Base-by-base conservation (phyloP, 2,113 vertebrate genomes). In the Elaphurus davidianus region DNA sequence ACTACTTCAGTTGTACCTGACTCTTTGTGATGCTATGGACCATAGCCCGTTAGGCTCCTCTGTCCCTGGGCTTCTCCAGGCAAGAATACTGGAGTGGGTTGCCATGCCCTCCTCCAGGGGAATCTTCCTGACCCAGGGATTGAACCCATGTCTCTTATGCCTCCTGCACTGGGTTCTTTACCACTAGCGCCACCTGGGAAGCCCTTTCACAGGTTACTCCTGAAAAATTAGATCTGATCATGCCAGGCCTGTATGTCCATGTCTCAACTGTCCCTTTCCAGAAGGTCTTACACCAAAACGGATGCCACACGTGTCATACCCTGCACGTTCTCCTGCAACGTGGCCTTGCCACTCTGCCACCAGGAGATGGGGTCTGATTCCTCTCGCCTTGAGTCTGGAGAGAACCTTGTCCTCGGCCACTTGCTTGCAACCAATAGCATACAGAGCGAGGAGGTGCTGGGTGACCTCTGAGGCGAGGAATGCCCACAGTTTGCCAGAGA, bases 221-320 rank as follows among this genome's bases (percentile, higher is more conserved):
- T 74, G 52, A 81, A 84, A 79, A 27, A 71, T 19, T 2, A n/a
- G 54, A 3, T 28, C 19, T 36, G n/a, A 30, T 43, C 16, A 87
- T 33, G 7, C 10, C 25, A 60, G 55, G 52, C 27, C 5, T 28
- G 13, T 12, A 21, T 17, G 16, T 30, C 0, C 15, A 7, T 27
- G 2, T 15, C 36, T 85, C 64, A 40, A 23, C 25, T 1, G 7
- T 64, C 36, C 11, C 59, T 60, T 13, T 27, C 10, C 21, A 43
- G 76, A 21, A 59, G 7, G 8, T 3, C 74, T 82, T 60, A 14
- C 5, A 3, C 76, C 25, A 4, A 67, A 40, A 86, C 1, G 3
- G 27, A 23, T 14, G 21, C 14, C 7, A 16, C 36, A 47, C 2
- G 2, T 1, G 64, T 52, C 33, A 6, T 16, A 1, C 5, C 30